Evolutionary conservation across 2,888 invertebrate species (phyloP), one percentile per base, ranked within the genome.

Genomic region (Lepas anatifera): DNA sequence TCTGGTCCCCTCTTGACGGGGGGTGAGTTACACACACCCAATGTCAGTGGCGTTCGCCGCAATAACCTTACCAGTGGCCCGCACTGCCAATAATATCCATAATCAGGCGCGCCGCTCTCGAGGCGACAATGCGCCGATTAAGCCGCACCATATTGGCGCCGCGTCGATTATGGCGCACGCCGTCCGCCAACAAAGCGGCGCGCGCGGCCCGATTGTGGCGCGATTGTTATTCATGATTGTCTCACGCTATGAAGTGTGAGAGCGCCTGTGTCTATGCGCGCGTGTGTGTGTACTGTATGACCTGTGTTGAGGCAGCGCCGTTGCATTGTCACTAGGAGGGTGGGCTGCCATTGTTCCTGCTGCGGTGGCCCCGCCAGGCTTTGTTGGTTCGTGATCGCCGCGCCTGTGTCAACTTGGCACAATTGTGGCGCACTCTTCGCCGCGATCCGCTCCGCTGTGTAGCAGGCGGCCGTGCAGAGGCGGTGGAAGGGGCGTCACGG

Each of bases 201-300:
- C 6, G 29, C 58, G 41, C 41, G 35, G 58, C 35, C 8, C 58
- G 58, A 58, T 58, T 58, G 58, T 58, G 35, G 58, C 35, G 22
- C 58, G 58, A 58, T 58, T 58, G 58, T 58, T 35, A 58, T 58
- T 58, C 58, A 58, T 58, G 58, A 58, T 58, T 58, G 58, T 58
- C 58, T 58, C 58, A 58, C 58, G 58, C 58, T 58, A 58, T 58
- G 58, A 58, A 58, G 58, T 58, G 58, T 22, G n/a, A n/a, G n/a
- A n/a, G n/a, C n/a, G n/a, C n/a, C n/a, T n/a, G n/a, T n/a, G n/a
- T n/a, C n/a, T n/a, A n/a, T n/a, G n/a, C n/a, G n/a, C n/a, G n/a
- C n/a, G 58, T 58, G 58, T 25, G 58, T 35, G 58, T 35, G 58
- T 35, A 58, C 58, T 58, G 22, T 22, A 35, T 58, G 58, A 52